phyloP scores from a whole-genome alignment of 2,113 vertebrate species.

The Peromyscus maniculatus region DNA sequence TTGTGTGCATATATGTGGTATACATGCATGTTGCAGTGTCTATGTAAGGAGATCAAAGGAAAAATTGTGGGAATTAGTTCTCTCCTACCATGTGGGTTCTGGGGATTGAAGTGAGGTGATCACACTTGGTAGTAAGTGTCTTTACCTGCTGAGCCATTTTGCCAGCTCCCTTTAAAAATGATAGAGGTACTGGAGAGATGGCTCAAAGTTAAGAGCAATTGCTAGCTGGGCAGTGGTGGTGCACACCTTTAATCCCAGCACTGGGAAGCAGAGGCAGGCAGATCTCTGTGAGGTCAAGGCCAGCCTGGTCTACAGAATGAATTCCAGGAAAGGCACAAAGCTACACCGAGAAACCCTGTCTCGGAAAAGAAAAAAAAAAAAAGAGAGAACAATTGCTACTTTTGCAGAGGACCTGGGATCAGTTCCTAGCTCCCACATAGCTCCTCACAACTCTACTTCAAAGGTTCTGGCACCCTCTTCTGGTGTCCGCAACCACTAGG shows the following conservation, averaged over 20 bases:
- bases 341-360: too few relatives aligned
- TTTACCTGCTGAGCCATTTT: background rate
- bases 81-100: background rate
- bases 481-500: background rate
- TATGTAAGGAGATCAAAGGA: background rate
- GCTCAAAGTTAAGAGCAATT: background rate
- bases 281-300: too few relatives aligned
- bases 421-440: background rate
- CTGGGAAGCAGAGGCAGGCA: too few relatives aligned
- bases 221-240: too few relatives aligned
- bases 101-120: background rate
- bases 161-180: background rate
- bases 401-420: background rate
- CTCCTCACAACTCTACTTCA: background rate
- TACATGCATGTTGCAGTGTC: background rate
- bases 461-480: background rate
- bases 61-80: background rate
- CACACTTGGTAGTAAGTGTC: background rate
- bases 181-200: background rate
- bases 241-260: too few relatives aligned
- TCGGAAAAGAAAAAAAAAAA: too few relatives aligned
- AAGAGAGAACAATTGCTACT: background rate
- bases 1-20: background rate
- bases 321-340: too few relatives aligned
- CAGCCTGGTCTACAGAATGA: too few relatives aligned